These are phyloP conservation scores for Rafetus swinhoei DNA, from an alignment of 2,113 vertebrate species.

Conservation along the genomic window DNA sequence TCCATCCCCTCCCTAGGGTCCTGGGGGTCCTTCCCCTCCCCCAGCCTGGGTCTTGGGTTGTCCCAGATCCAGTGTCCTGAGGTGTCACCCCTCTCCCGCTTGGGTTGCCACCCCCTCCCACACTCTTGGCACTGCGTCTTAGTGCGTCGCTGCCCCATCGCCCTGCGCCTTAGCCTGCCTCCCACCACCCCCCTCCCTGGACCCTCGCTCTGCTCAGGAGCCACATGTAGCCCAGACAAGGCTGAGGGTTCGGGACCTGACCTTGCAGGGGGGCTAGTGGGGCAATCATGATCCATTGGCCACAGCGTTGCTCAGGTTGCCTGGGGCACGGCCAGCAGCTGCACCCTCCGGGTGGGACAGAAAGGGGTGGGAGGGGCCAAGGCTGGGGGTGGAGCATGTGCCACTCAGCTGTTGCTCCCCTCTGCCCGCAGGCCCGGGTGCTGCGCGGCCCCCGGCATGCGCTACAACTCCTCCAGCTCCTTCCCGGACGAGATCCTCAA, in stretches of 20 bases:
- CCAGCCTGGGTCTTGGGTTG: neutral
- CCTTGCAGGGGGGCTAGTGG: neutral
- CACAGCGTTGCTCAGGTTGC: no score
- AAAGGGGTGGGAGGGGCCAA: neutral
- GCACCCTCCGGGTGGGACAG: neutral
- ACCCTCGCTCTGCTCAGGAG: no score
- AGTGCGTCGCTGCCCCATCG: no score
- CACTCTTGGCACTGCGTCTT: no score
- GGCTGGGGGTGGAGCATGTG: fast-evolving
- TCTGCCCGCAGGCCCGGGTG: conserved; percentile 85
- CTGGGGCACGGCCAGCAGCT: neutral
- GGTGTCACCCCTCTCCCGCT: no score
- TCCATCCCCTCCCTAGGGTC: neutral
- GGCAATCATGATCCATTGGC: neutral
- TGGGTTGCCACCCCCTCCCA: no score
- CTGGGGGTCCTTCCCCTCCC: no score
- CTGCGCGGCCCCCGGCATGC: conserved; percentile 88
- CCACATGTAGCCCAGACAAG: neutral
- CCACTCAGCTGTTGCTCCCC: neutral
- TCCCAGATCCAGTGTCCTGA: no score
- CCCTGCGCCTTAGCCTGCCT: no score
- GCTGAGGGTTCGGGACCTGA: neutral
- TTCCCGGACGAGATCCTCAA: conserved; percentile 96
- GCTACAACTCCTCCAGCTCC: conserved; percentile 91
- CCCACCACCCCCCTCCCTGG: no score